Base-by-base conservation (phyloP, 2,888 invertebrate genomes). In the Boloria selene region DNA sequence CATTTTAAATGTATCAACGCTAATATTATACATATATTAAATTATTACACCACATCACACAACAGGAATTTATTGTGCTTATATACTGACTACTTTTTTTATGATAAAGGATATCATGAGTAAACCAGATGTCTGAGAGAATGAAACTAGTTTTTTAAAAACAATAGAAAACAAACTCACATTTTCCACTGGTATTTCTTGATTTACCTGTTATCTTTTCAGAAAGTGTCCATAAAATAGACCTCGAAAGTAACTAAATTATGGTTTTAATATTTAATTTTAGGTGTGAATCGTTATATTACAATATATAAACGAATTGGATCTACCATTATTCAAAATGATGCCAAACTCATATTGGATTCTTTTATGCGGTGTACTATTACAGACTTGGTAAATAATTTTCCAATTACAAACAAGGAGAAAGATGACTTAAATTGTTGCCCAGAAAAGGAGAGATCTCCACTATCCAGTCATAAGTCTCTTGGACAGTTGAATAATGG, bases 271-370 rank as follows among this genome's bases (percentile, higher is more conserved):
- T 47, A 17, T 44, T 10, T 13, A 42, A 22, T 67, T 65, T 16
- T 93, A 93, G 95, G 95, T 52, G 93, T 93, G 0, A 94, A 93
- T 75, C 93, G 96, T 0, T 95, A 90, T 76, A 74, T 96, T 64
- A 96, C 95, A 14, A 94, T 96, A 44, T 95, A 94, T 77, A 96
- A 96, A 82, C 90, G 95, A 45, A 92, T 94, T 64, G 94, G 94
- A 1, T 95, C 95, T 0, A 94, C 94, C 0, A 95, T 95, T 58
- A 94, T 95, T 38, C 94, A 95, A 77, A 93, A 93, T 71, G 94
- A 95, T 81, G 94, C 95, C 0, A 90, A 93, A 54, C 93, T 96
- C 56, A 93, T 94, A 50, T 79, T 96, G 69, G 94, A 94, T 64
- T 93, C 94, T 0, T 88, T 93, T 68, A 95, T 95, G 71, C 88